phyloP scores from a whole-genome alignment of 1,140 invertebrate genomes.

The Pygmarrhopalites habei region DNA sequence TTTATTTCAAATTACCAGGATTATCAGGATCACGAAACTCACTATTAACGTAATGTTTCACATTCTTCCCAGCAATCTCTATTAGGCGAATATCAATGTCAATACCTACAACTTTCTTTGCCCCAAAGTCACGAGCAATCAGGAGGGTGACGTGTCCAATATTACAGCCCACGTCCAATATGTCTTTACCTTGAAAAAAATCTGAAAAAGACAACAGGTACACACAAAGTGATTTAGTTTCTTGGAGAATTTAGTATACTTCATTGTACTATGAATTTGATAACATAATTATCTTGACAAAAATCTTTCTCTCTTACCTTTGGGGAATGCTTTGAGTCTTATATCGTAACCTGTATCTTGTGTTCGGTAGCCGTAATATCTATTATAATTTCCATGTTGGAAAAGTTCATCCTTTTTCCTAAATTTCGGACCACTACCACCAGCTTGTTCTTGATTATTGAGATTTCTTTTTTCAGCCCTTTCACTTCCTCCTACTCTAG shows the following conservation, averaged over 20 bases:
- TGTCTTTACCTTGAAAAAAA: slow-evolving; percentile 80
- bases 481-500: too few relatives aligned
- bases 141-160: slow-evolving; percentile 80
- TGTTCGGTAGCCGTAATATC: slow-evolving; percentile 93
- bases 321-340: slow-evolving; percentile 70
- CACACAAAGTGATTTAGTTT: too few relatives aligned
- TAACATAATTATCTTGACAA: too few relatives aligned
- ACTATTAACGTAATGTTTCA: slow-evolving; percentile 69
- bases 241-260: too few relatives aligned
- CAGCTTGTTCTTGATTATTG: too few relatives aligned
- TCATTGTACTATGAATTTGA: too few relatives aligned
- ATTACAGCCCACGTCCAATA: slow-evolving; percentile 97
- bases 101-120: slow-evolving; percentile 79
- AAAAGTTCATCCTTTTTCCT: slow-evolving; percentile 62
- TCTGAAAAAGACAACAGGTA: too few relatives aligned
- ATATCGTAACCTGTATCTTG: slow-evolving; percentile 64
- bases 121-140: slow-evolving; percentile 74
- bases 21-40: slow-evolving; percentile 45
- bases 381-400: slow-evolving; percentile 92
- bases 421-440: slow-evolving; percentile 19
- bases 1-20: too few relatives aligned
- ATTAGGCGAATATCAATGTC: slow-evolving; percentile 91
- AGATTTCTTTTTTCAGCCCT: too few relatives aligned
- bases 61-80: slow-evolving; percentile 68
- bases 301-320: too few relatives aligned